phyloP scores from a whole-genome alignment of 2,888 invertebrate genomes.

The Callimorpha dominula region DNA sequence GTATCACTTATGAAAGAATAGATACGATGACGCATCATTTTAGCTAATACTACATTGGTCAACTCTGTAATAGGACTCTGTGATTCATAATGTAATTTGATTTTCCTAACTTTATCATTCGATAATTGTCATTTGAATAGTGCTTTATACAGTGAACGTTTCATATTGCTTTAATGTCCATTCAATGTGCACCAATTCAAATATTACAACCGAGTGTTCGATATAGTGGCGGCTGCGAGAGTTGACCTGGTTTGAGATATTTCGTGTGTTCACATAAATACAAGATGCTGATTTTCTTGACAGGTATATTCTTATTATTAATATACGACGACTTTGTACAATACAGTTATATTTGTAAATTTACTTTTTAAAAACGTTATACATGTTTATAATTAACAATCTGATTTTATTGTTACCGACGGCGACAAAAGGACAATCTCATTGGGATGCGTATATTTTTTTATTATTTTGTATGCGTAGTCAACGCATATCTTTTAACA shows the following conservation, averaged over 20 bases:
- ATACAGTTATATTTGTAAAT: not conserved
- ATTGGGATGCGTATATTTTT: not conserved
- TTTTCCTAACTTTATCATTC: constrained; percentile 61
- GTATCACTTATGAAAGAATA: constrained; percentile 57
- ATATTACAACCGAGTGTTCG: constrained; percentile 31
- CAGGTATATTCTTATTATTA: constrained; percentile 32
- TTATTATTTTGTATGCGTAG: not conserved
- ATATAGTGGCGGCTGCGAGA: constrained; percentile 28
- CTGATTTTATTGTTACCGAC: constrained; percentile 11
- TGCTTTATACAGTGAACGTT: constrained; percentile 19
- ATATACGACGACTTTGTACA: not conserved
- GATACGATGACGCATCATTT: constrained; percentile 69
- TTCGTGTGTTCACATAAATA: constrained; percentile 29
- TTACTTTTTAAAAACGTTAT: not conserved
- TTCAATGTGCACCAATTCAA: constrained; percentile 35
- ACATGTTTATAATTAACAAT: not conserved
- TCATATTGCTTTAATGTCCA: constrained; percentile 28
- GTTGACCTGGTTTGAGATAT: constrained; percentile 47
- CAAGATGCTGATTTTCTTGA: constrained; percentile 35
- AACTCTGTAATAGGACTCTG: constrained; percentile 69
- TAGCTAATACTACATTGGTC: constrained; percentile 72
- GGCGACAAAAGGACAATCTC: not conserved
- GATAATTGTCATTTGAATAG: constrained; percentile 39
- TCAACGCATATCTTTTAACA: not conserved
- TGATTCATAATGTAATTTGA: constrained; percentile 67